Conservation (phyloP, 1,140 invertebrate genomes). For the Archivesica marissinica region DNA sequence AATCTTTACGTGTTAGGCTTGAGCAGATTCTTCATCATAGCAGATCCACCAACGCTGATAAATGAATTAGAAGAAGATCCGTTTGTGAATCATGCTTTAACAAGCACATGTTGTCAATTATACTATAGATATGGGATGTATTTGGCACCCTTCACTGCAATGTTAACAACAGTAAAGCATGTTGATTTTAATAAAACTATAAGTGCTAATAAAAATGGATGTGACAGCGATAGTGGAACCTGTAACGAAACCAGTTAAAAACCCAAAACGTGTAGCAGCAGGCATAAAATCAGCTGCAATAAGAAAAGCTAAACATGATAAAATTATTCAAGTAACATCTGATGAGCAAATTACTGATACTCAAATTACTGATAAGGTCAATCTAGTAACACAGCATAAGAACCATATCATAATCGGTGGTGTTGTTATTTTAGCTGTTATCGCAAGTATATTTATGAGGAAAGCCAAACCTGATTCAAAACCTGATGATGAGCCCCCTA, state of each 20-base stretch:
- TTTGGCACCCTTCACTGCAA: slow-evolving; percentile 28
- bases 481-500: too few species aligned
- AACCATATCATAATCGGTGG: background rate
- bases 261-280: background rate
- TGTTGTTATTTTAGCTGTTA: background rate
- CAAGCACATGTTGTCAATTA: background rate
- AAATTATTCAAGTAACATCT: background rate
- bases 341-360: too few species aligned
- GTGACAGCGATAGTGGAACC: too few species aligned
- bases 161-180: slow-evolving; percentile 9
- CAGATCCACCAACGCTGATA: slow-evolving; percentile 25
- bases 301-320: background rate
- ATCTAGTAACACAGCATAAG: background rate
- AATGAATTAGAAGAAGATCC: slow-evolving; percentile 36
- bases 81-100: slow-evolving; percentile 15
- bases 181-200: background rate
- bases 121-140: slow-evolving; percentile 33
- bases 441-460: background rate
- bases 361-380: too few species aligned
- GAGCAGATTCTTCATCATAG: too few species aligned
- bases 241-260: background rate
- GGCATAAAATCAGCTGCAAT: background rate
- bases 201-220: too few species aligned
- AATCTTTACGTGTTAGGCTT: too few species aligned
- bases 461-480: background rate